Base-by-base conservation (phyloP, 2,797 vertebrate species). In the Girardinus metallicus region DNA sequence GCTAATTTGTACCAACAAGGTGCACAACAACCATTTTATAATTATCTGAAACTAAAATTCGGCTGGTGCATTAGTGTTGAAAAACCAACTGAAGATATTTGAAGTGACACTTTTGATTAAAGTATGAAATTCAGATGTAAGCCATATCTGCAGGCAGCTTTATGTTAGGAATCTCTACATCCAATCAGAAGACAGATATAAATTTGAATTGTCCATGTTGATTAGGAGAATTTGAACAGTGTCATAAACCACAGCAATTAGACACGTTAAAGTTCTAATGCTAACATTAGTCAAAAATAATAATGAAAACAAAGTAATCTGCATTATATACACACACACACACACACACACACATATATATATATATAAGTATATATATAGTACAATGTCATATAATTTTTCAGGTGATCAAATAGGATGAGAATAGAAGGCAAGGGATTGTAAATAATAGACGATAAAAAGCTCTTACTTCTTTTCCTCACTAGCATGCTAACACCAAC, bases 1-100 rank as follows among this genome's bases (percentile, higher is more conserved):
- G 77, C 41, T 84, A 76, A 86, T 91, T 82, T 86, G 60, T 46
- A 72, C 12, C 72, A 53, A 80, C 77, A 66, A 76, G 74, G 79
- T 57, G 46, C 31, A 34, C 72, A 4, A 5, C 47, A 75, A 23
- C 18, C 9, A 11, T 11, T 41, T 41, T 41, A 41, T 5, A 39
- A 36, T 64, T 21, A 5, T 64, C 36, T 10, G 16, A 64, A 75
- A 82, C 82, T 2, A 44, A 60, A 80, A 73, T 73, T 73, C 10
- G 29, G 75, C 57, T 46, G 9, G 34, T 23, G 43, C n/a, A 70
- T 55, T 43, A 70, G 21, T 55, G 85, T 15, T 73, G 73, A 73
- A 39, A 68, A 26, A 49, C 26, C 4, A 16, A 60, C 11, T 36
- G 23, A 81, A 77, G 46, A 21, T 7, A 10, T 90, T 53, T 66